phyloP scores from a whole-genome alignment of 2,888 invertebrate species.

The Sphecodes monilicornis region DNA sequence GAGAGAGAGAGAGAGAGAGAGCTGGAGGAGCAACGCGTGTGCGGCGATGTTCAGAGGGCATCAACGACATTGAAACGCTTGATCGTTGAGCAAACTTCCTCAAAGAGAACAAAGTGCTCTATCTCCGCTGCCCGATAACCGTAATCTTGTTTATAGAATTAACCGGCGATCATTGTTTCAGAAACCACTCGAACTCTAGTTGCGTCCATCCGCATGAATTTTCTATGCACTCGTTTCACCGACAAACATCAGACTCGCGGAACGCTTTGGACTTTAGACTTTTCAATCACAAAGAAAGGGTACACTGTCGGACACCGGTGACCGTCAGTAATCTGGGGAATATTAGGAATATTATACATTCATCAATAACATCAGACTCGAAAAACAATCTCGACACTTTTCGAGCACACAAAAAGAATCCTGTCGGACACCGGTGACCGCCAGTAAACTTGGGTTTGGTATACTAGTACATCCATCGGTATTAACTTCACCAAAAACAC shows the following conservation, averaged over 20 bases:
- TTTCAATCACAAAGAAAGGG: background rate
- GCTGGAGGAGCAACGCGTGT: background rate
- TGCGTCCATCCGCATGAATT: background rate
- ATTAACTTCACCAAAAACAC: no score
- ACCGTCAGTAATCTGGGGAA: no score
- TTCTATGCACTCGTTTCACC: background rate
- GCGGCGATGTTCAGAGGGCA: constrained; percentile 19
- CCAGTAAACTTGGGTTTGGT: no score
- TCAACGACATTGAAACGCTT: constrained; percentile 56
- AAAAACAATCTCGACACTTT: no score
- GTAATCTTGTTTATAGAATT: constrained; percentile 64
- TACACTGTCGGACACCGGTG: no score
- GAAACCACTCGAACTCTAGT: constrained; percentile 15
- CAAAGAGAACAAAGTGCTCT: constrained; percentile 55
- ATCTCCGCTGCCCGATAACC: constrained; percentile 46
- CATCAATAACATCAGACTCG: no score
- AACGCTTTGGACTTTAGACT: no score
- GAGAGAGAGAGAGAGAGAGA: background rate
- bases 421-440: no score
- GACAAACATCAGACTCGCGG: background rate
- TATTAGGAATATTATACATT: no score
- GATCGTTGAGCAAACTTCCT: constrained; percentile 53
- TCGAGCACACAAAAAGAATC: no score
- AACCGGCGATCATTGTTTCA: constrained; percentile 52
- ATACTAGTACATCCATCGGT: no score